Evolutionary conservation across 2,888 invertebrate genomes (phyloP).

Genomic region (Ennomos erosarius): DNA sequence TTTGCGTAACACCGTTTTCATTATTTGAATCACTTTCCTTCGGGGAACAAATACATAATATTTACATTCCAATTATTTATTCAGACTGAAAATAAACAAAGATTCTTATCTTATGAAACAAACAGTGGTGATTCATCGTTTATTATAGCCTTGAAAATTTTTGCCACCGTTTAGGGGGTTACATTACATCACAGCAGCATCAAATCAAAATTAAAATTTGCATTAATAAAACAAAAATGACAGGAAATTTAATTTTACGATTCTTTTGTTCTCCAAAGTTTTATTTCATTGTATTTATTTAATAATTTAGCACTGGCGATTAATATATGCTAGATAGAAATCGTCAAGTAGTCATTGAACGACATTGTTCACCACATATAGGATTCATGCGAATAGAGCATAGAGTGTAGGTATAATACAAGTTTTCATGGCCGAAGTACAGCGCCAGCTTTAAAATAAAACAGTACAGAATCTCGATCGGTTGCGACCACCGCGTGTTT

Average conservation of each 20-base stretch:
- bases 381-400: constrained; percentile 57
- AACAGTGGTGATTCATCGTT: too few relatives aligned
- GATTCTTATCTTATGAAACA: too few relatives aligned
- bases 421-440: constrained; percentile 75
- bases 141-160: too few relatives aligned
- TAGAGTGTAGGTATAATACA: constrained; percentile 50
- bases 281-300: neutral
- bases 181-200: too few relatives aligned
- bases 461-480: constrained; percentile 77
- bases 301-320: constrained; percentile 33
- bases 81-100: neutral
- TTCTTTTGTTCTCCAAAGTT: constrained; percentile 2
- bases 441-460: constrained; percentile 79
- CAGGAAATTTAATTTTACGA: neutral
- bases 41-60: neutral
- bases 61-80: neutral
- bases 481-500: constrained; percentile 43
- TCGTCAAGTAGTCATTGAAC: constrained; percentile 66
- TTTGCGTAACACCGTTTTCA: constrained; percentile 20
- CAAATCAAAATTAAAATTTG: too few relatives aligned
- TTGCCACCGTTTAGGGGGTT: too few relatives aligned
- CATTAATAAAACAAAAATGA: too few relatives aligned
- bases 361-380: constrained; percentile 58
- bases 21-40: constrained; percentile 4
- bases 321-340: constrained; percentile 47